Evolutionary conservation across 2,888 invertebrate genomes (phyloP), one percentile per base, ranked within the genome.

Genomic region (Toxonevra muliebris): DNA sequence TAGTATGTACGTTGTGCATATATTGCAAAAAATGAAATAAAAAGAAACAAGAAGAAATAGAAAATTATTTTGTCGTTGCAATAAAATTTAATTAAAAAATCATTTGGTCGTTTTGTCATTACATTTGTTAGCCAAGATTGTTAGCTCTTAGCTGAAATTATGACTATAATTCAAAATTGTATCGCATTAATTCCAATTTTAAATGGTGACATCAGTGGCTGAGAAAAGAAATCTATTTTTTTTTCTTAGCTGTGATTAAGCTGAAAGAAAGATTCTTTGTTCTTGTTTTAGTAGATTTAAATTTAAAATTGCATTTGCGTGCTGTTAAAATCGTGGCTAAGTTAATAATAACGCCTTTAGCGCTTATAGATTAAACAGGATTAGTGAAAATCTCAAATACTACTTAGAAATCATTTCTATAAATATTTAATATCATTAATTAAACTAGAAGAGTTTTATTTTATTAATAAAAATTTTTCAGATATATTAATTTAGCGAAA

Each of bases 231-330:
- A 30, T 30, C 30, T 30, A 30, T 4, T 30, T 30, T 30, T 30
- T 30, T 30, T 30, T 30, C 7, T 30, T 30, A 30, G 30, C 30
- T 30, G 30, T 4, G 30, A 30, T 30, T 30, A 30, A 30, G 30
- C 30, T 7, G 30, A 30, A 30, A 30, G 30, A 4, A 30, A 30
- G 30, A 30, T 30, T 30, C 30, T 30, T 30, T 30, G 7, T 30
- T 30, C 30, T 30, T 30, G 2, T 30, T 7, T 2, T 30, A 30
- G 30, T 30, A 4, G 30, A 30, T 30, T 4, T 30, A 30, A 4
- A 30, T 17, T 58, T 58, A 50, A 65, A 65, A 65, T 65, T 65
- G 64, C 58, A 58, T 58, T n/a, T 65, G 64, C 64, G 58, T 65
- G 64, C 58, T 15, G 57, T 30, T 42, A 58, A 65, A 65, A 57